These are phyloP conservation scores for Sciurus niger DNA, from an alignment of 2,113 vertebrate genomes.

Conservation along the genomic window DNA sequence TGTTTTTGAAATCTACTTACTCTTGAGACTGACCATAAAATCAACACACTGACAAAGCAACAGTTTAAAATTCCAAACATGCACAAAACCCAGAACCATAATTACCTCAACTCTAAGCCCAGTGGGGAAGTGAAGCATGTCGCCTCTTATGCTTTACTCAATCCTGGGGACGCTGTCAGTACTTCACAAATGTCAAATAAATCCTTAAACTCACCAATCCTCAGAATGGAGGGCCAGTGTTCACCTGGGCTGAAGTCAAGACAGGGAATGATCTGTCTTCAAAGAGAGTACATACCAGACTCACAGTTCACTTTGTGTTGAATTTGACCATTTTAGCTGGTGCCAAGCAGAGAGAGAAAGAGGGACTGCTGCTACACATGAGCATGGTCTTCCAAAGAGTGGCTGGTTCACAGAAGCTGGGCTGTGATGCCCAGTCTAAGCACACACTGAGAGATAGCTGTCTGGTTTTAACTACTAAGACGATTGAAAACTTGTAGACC, in stretches of 20 bases:
- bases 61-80: constrained; percentile 80
- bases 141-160: constrained; percentile 57
- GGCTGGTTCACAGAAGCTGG: background rate
- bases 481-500: background rate
- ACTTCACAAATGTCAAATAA: constrained; percentile 67
- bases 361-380: background rate
- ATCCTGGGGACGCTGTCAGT: constrained; percentile 54
- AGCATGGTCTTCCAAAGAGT: background rate
- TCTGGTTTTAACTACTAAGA: background rate
- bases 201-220: background rate
- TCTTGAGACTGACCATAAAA: constrained; percentile 86
- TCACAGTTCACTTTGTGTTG: background rate
- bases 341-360: background rate
- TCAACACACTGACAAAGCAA: constrained; percentile 85
- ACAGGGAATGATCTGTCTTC: background rate
- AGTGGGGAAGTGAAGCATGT: constrained; percentile 71
- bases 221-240: background rate
- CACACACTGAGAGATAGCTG: background rate
- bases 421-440: background rate
- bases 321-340: background rate
- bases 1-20: constrained; percentile 87
- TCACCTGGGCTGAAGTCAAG: constrained; percentile 46
- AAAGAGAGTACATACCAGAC: background rate
- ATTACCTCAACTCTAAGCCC: constrained; percentile 77
- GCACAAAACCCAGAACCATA: constrained; percentile 79